Percentiles rank a stretch among this genome's conserved stretches.
Conservation (phyloP, 2,888 invertebrate genomes). For the Strigamia crassipes region DNA sequence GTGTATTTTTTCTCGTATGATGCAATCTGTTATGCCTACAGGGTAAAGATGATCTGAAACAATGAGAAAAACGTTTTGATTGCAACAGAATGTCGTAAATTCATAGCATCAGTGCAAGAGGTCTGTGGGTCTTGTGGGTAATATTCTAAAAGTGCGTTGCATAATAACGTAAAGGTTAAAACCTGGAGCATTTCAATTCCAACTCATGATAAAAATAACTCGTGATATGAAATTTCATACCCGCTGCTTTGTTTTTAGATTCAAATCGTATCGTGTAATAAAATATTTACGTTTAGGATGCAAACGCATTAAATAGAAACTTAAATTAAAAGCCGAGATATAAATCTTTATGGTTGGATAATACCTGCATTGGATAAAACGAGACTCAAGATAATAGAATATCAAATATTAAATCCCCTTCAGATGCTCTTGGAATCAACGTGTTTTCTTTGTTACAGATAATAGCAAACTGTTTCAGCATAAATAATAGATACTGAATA, state of each 20-base stretch:
- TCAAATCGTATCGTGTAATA: not conserved
- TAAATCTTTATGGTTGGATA: slow-evolving; percentile 6
- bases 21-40: slow-evolving; percentile 25
- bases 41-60: slow-evolving; percentile 31
- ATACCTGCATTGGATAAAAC: no score
- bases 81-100: slow-evolving; percentile 28
- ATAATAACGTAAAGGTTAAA: slow-evolving; percentile 10
- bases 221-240: slow-evolving; percentile 6
- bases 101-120: slow-evolving; percentile 15
- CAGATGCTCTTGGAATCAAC: no score
- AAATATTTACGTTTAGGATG: not conserved
- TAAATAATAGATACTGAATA: no score
- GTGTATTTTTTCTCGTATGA: not conserved
- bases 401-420: no score
- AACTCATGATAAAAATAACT: not conserved
- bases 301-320: not conserved
- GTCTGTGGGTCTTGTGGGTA: slow-evolving; percentile 24
- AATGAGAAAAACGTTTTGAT: slow-evolving; percentile 34
- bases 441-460: no score
- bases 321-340: slow-evolving; percentile 2
- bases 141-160: slow-evolving; percentile 28
- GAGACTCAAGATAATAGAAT: no score
- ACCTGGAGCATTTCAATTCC: slow-evolving; percentile 34
- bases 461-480: no score
- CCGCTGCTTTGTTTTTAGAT: not conserved